phyloP scores from a whole-genome alignment of 1,140 invertebrate genomes.

The Nymphalis io region DNA sequence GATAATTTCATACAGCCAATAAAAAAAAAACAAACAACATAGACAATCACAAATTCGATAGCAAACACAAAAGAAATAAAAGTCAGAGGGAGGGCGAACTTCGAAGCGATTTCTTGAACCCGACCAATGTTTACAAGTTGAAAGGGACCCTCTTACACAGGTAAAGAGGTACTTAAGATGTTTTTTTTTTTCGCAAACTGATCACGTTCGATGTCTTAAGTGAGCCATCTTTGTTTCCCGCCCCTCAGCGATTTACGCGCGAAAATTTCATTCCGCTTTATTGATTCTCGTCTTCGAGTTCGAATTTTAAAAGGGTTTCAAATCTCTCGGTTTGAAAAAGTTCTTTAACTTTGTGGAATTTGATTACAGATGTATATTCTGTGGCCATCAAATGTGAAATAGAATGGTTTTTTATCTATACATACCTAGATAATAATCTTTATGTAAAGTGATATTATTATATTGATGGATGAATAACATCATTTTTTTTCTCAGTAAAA shows the following conservation, averaged over 20 bases:
- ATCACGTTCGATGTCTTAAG: slow-evolving; percentile 76
- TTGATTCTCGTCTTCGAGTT: slow-evolving; percentile 54
- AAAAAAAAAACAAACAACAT: slow-evolving; percentile 23
- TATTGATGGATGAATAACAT: too few species aligned
- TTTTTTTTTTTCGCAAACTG: slow-evolving; percentile 76
- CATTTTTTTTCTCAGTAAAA: too few species aligned
- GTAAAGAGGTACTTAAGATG: slow-evolving; percentile 74
- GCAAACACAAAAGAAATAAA: slow-evolving; percentile 46
- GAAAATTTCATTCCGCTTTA: slow-evolving; percentile 55
- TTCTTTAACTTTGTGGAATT: slow-evolving; percentile 5
- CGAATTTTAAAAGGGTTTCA: slow-evolving; percentile 31
- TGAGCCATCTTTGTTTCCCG: slow-evolving; percentile 72
- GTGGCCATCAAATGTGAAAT: not conserved
- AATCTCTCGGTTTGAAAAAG: not conserved
- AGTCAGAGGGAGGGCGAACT: slow-evolving; percentile 35
- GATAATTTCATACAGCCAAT: too few species aligned
- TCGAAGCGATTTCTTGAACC: slow-evolving; percentile 57
- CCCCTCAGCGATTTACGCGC: slow-evolving; percentile 57
- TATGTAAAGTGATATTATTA: too few species aligned
- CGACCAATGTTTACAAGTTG: slow-evolving; percentile 64
- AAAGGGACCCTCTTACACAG: slow-evolving; percentile 49
- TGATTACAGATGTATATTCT: not conserved
- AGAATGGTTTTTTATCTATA: not conserved
- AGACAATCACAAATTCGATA: slow-evolving; percentile 19
- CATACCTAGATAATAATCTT: too few species aligned